Conservation (phyloP, 2,888 invertebrate species). For the Ormyrus thymus region DNA sequence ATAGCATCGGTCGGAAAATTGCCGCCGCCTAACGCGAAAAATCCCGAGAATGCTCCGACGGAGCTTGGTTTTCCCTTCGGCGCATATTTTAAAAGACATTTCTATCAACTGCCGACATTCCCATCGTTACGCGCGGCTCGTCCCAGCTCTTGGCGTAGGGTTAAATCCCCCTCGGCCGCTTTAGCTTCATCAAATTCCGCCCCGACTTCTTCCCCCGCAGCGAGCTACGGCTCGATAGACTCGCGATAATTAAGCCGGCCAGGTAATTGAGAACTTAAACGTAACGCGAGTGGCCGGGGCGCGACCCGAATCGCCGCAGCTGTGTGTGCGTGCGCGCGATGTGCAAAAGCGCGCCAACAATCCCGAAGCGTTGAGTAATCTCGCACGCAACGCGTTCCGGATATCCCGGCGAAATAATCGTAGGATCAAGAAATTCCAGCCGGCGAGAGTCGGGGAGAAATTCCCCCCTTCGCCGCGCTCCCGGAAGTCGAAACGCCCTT, state of each 20-base stretch:
- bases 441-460: neutral
- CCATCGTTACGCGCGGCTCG: slow-evolving; percentile 5
- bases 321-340: too few species aligned
- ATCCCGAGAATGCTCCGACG: slow-evolving; percentile 15
- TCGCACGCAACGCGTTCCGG: slow-evolving; percentile 65
- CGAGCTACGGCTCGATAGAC: slow-evolving; percentile 19
- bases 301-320: too few species aligned
- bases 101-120: slow-evolving; percentile 37
- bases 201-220: neutral
- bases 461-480: neutral
- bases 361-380: slow-evolving; percentile 29
- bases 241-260: slow-evolving; percentile 52
- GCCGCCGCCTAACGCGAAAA: neutral
- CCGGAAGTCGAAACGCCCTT: slow-evolving; percentile 28
- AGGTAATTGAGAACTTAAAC: slow-evolving; percentile 52
- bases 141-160: neutral
- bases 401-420: slow-evolving; percentile 70
- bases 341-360: too few species aligned
- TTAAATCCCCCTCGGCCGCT: slow-evolving; percentile 19
- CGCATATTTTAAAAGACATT: slow-evolving; percentile 42
- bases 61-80: neutral
- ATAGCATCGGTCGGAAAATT: too few species aligned
- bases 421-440: slow-evolving; percentile 62
- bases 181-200: slow-evolving; percentile 34
- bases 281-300: slow-evolving; percentile 48